Evolutionary conservation across 2,888 invertebrate species (phyloP), one percentile per base, ranked within the genome.

Genomic region (Cordilura impudica): DNA sequence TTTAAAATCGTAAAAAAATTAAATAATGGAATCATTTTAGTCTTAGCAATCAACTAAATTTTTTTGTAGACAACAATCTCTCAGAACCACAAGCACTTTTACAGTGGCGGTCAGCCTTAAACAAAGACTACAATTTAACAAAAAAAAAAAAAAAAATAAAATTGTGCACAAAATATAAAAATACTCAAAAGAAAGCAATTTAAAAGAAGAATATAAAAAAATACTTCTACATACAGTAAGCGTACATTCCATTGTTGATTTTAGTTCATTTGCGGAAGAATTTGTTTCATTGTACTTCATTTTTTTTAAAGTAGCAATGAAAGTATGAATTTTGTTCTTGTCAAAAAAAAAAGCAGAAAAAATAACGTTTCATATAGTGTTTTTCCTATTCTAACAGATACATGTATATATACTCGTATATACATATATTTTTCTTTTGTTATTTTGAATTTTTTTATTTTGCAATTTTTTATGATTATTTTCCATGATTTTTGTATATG

Each of bases 401-500:
- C 43, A 61, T 45, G 60, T 23, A 49, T 43, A n/a, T n/a, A n/a
- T n/a, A n/a, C n/a, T n/a, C n/a, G n/a, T 45, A 60, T 60, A 60
- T 39, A 60, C 45, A 60, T 60, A 18, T 60, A 39, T 39, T 39
- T 35, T 75, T 51, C 75, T 72, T 67, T 75, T 79, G 67, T 79
- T 67, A 58, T 67, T 75, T 79, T 75, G 71, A 66, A 79, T 79
- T 71, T 67, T 58, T 79, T 61, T 29, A 67, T 70, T 35, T 61
- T 72, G 71, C 75, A 75, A 75, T 75, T 79, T 79, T 79, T 75
- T 79, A 71, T 79, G 61, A 79, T 75, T 75, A 75, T 79, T 75
- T 72, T 75, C 56, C 67, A 71, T 70, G 67, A 74, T 39, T 58
- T 45, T 45, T 19, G 31, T 49, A 16, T 4, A 18, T n/a, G n/a